Percentiles rank a stretch among this genome's conserved stretches.
phyloP scores from a whole-genome alignment of 2,113 vertebrate species.

The Saguinus imperator region DNA sequence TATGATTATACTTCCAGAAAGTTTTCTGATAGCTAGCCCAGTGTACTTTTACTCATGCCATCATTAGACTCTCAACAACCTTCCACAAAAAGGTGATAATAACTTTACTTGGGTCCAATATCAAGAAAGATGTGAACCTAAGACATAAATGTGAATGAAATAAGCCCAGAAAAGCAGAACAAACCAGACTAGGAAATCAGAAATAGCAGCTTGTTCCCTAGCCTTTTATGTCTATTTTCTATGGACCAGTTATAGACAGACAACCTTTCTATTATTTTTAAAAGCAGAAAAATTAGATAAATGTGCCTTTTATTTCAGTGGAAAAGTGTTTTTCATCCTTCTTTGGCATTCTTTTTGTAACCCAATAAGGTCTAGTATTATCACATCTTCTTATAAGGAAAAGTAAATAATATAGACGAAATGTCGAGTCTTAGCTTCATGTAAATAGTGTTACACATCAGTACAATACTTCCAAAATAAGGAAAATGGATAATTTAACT shows the following conservation, averaged over 20 bases:
- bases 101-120: not conserved
- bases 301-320: not conserved
- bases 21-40: not conserved
- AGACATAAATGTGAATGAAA: not conserved
- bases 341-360: not conserved
- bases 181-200: not conserved
- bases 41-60: not conserved
- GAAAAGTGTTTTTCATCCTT: not conserved
- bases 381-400: not conserved
- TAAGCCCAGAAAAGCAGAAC: not conserved
- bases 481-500: not conserved
- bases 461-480: not conserved
- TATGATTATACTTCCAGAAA: not conserved
- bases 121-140: not conserved
- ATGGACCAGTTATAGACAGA: not conserved
- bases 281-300: slow-evolving; percentile 8
- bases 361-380: not conserved
- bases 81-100: not conserved
- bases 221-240: not conserved
- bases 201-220: not conserved
- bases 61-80: not conserved
- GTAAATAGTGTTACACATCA: not conserved
- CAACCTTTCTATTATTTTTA: not conserved
- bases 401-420: not conserved
- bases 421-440: not conserved